A percentile compares a stretch with the other conserved stretches of the same genome.
These are phyloP conservation scores for Dryococelus australis DNA, from an alignment of 2,888 invertebrate species.

Conservation along the genomic window DNA sequence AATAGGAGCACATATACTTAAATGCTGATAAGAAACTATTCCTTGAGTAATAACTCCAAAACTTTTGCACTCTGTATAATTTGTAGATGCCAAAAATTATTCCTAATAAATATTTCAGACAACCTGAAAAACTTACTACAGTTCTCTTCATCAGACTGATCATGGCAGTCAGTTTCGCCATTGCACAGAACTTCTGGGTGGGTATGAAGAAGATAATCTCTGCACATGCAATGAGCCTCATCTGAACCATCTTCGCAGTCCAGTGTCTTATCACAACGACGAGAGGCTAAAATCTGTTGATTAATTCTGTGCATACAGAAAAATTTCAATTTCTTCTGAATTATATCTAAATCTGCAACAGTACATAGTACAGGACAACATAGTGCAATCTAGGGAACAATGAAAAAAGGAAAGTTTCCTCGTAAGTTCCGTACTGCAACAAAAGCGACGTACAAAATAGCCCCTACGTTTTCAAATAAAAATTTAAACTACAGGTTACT, in stretches of 20 bases:
- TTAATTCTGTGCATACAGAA: constrained; percentile 56
- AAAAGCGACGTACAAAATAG: too few species aligned
- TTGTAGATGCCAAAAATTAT: too few species aligned
- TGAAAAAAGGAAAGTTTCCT: too few species aligned
- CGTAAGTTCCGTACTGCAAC: too few species aligned
- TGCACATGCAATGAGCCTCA: constrained; percentile 75
- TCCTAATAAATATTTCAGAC: too few species aligned
- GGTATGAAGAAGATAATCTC: constrained; percentile 61
- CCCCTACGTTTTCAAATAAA: too few species aligned
- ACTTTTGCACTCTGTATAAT: too few species aligned
- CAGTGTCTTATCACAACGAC: constrained; percentile 71
- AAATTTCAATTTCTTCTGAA: neutral
- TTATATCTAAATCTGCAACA: neutral
- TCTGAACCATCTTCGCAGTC: constrained; percentile 88
- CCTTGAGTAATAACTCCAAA: neutral
- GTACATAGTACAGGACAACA: neutral
- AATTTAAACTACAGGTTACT: too few species aligned
- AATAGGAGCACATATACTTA: too few species aligned
- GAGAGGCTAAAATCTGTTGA: constrained; percentile 67
- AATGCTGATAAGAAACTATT: too few species aligned
- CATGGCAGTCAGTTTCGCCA: constrained; percentile 75
- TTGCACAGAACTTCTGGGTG: constrained; percentile 73
- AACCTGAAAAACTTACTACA: constrained; percentile 65
- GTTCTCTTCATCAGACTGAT: constrained; percentile 75
- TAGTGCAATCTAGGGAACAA: too few species aligned